These are phyloP conservation scores for Drosophila neoperkinsi DNA, from an alignment of 2,888 invertebrate genomes.

Conservation along the genomic window DNA sequence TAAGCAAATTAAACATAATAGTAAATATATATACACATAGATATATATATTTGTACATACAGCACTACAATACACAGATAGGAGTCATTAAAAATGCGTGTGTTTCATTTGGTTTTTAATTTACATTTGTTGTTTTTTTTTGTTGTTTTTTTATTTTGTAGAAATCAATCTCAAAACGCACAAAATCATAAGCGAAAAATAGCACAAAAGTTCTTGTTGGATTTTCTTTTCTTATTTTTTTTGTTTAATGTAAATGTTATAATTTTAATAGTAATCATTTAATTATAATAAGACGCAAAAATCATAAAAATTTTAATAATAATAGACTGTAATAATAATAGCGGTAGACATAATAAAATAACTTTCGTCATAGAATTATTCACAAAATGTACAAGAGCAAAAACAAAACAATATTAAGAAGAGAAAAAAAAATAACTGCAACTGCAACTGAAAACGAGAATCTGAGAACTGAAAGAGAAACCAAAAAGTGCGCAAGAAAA, in stretches of 20 bases:
- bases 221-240: not conserved
- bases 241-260: slow-evolving; percentile 42
- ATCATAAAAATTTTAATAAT: slow-evolving; percentile 25
- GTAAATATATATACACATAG: not conserved
- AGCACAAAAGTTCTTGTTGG: slow-evolving; percentile 49
- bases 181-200: slow-evolving; percentile 70
- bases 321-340: slow-evolving; percentile 20
- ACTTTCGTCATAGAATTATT: slow-evolving; percentile 24
- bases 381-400: slow-evolving; percentile 42
- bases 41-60: slow-evolving; percentile 8
- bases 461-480: slow-evolving; percentile 31
- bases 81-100: slow-evolving; percentile 64
- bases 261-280: slow-evolving; percentile 23
- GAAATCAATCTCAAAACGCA: slow-evolving; percentile 77
- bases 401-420: slow-evolving; percentile 1
- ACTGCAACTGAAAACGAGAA: slow-evolving; percentile 26
- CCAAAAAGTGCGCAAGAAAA: slow-evolving; percentile 59
- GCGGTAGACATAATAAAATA: slow-evolving; percentile 27
- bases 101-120: slow-evolving; percentile 37
- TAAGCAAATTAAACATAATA: slow-evolving; percentile 33
- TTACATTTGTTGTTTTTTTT: slow-evolving; percentile 68
- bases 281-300: slow-evolving; percentile 24
- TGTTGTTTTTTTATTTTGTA: slow-evolving; percentile 48
- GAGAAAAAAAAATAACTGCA: slow-evolving; percentile 15
- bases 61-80: slow-evolving; percentile 21